A percentile compares a stretch with the other conserved stretches of the same genome.
These are phyloP conservation scores for Andrena bicolor DNA, from an alignment of 2,888 invertebrate genomes.

Conservation along the genomic window DNA sequence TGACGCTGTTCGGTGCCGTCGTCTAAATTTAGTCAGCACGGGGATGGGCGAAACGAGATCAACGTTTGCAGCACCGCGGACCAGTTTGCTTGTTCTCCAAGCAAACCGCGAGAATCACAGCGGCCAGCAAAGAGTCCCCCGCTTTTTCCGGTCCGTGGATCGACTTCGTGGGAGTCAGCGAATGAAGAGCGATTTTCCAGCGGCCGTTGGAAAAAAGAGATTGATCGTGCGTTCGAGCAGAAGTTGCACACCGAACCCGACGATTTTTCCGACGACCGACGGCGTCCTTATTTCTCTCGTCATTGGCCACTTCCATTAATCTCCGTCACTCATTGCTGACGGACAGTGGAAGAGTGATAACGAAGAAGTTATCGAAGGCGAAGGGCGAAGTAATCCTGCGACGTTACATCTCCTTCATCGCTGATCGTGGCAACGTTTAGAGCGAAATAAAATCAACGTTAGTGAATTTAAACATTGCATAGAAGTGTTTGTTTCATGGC, in stretches of 20 bases:
- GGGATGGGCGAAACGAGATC: not conserved
- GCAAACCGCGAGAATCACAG: slow-evolving; percentile 13
- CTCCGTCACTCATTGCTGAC: slow-evolving; percentile 52
- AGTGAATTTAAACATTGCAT: not conserved
- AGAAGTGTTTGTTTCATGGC: not conserved
- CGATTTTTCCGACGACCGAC: slow-evolving; percentile 35
- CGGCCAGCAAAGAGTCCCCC: not conserved
- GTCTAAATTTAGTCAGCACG: not conserved
- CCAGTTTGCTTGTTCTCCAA: slow-evolving; percentile 26
- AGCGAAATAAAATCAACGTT: too few relatives aligned
- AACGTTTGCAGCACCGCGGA: not conserved
- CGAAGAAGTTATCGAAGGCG: slow-evolving; percentile 48
- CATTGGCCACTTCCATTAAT: slow-evolving; percentile 58
- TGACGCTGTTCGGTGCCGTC: not conserved
- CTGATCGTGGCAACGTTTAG: not conserved
- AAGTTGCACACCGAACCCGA: slow-evolving; percentile 33
- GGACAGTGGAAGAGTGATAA: slow-evolving; percentile 53
- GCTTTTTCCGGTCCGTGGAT: slow-evolving; percentile 29
- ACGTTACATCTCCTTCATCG: not conserved
- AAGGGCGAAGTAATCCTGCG: slow-evolving; percentile 21
- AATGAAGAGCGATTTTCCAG: slow-evolving; percentile 39
- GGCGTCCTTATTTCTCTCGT: slow-evolving; percentile 50
- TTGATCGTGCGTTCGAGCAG: slow-evolving; percentile 60
- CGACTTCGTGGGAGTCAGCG: slow-evolving; percentile 25
- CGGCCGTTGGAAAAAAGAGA: slow-evolving; percentile 42